These are phyloP conservation scores for Oostethus manadensis DNA, from an alignment of 2,113 vertebrate genomes.

Conservation along the genomic window DNA sequence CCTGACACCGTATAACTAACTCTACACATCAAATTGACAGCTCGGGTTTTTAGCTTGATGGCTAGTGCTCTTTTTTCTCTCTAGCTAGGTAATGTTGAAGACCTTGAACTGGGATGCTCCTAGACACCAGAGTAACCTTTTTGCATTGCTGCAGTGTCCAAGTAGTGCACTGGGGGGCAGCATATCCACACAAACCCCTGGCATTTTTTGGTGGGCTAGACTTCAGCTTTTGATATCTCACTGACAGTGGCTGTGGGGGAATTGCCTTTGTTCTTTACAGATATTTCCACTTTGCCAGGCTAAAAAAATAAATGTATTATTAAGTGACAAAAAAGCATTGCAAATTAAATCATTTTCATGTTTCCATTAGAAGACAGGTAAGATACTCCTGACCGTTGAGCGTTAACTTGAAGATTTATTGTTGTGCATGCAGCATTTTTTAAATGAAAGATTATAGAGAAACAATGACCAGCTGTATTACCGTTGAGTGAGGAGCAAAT, in stretches of 20 bases:
- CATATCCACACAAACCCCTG: conserved; percentile 12
- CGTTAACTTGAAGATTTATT: background rate
- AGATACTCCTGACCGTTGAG: no score
- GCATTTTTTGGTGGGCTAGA: background rate
- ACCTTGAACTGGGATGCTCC: no score
- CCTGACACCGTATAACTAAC: no score
- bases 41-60: no score
- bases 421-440: background rate
- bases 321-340: no score
- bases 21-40: no score
- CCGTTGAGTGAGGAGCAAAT: conserved; percentile 1
- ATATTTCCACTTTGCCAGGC: no score
- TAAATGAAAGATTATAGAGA: background rate
- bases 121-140: no score
- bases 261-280: background rate
- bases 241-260: background rate
- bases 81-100: no score
- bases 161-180: conserved; percentile 42
- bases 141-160: background rate
- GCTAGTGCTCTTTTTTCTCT: no score
- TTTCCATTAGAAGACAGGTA: no score
- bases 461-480: background rate
- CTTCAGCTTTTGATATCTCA: conserved; percentile 1
- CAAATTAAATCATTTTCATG: background rate
- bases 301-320: no score